A percentile compares a stretch with the other conserved stretches of the same genome.
These are phyloP conservation scores for Glyphotaelius pellucidus DNA, from an alignment of 2,888 invertebrate species.

Conservation along the genomic window DNA sequence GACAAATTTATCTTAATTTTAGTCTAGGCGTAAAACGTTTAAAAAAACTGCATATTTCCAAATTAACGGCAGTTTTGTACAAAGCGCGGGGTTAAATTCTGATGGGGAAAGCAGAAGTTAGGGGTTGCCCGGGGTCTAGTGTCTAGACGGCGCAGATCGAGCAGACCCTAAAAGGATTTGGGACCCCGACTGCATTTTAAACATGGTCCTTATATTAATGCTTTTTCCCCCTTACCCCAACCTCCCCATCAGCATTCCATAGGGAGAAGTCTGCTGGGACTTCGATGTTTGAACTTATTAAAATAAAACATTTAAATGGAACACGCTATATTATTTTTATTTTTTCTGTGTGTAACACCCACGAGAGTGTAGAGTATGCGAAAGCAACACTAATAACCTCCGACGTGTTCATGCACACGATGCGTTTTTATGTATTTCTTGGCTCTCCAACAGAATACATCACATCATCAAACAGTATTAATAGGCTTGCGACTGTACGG, in stretches of 20 bases:
- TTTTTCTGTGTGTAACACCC: neutral
- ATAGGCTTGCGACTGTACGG: no score
- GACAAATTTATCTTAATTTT: neutral
- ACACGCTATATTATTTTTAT: neutral
- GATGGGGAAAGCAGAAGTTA: neutral
- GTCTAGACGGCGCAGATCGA: constrained; percentile 2
- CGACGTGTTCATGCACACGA: no score
- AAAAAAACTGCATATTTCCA: neutral
- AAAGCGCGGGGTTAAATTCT: neutral
- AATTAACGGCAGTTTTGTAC: neutral
- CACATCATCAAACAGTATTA: no score
- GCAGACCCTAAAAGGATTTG: neutral
- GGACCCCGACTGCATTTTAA: neutral
- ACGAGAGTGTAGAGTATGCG: neutral
- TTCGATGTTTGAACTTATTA: neutral
- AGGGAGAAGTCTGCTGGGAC: neutral
- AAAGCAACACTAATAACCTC: neutral
- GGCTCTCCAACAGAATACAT: no score
- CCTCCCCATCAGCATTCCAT: neutral
- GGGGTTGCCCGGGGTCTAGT: neutral
- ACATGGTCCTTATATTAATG: neutral
- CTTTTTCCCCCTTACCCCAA: neutral
- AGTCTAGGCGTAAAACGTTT: neutral
- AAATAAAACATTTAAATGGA: neutral
- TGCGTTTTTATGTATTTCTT: no score